Evolutionary conservation across 2,113 vertebrate genomes (phyloP), one percentile per base, ranked within the genome.

Genomic region (Crotophaga sulcirostris): DNA sequence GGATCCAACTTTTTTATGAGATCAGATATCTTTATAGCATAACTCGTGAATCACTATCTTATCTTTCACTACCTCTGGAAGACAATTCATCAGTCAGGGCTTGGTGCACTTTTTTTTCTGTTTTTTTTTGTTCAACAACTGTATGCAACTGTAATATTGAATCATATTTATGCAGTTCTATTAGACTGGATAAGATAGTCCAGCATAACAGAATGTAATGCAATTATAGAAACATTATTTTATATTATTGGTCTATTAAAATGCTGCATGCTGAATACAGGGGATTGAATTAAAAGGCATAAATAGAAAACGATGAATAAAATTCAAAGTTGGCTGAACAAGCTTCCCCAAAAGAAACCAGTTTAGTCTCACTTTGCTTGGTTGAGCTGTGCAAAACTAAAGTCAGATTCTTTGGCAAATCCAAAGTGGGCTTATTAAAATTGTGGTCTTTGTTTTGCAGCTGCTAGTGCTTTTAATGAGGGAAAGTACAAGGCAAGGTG

Each of bases 281-380:
- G 34, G 69, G 97, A 97, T 87, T 93, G 26, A 94, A 94, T 97
- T 91, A 96, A 95, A 96, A 87, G n/a, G 29, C 63, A 83, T 91
- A 95, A 97, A 91, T 63, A 96, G 86, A 94, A 93, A 8, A 45
- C 40, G 91, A 87, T 47, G 13, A 90, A 64, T 94, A 90, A 33
- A 94, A 67, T 25, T 74, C 59, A 94, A 63, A 70, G 26, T 45
- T 4, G 1, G 38, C 9, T 82, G 58, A 92, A 78, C 45, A 83
- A 67, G 26, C 49, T 85, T 87, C 47, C 34, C 24, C 33, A 84
- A 29, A 10, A 93, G 23, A 64, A 74, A 62, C 6, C 63, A 59
- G 14, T 62, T 94, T 33, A 63, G 28, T 44, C n/a, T 74, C 44
- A 60, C 67, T 73, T 34, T 47, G 62, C 13, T 55, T 56, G 49